A percentile compares a stretch with the other conserved stretches of the same genome.
These are phyloP conservation scores for Diaprepes abbreviatus DNA, from an alignment of 2,888 invertebrate genomes.

Conservation along the genomic window DNA sequence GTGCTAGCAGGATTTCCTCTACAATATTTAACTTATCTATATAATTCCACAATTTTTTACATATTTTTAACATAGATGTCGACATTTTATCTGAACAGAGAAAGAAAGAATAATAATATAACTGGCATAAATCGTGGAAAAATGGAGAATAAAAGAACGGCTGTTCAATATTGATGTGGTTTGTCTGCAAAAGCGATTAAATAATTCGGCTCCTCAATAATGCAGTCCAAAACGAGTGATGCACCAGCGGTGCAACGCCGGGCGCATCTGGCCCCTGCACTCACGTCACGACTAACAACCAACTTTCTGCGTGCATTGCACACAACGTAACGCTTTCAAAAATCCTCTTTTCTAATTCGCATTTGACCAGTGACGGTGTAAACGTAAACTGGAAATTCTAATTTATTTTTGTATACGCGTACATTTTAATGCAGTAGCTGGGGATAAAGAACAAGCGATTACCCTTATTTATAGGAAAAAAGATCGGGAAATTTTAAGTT, in stretches of 20 bases:
- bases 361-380: conserved; percentile 10
- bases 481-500: too few relatives aligned
- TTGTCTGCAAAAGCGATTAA: conserved; percentile 66
- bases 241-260: conserved; percentile 40
- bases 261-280: conserved; percentile 54
- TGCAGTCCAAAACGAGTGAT: conserved; percentile 60
- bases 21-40: too few relatives aligned
- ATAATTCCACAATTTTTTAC: too few relatives aligned
- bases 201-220: conserved; percentile 65
- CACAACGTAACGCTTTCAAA: conserved; percentile 38
- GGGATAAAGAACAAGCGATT: too few relatives aligned
- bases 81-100: too few relatives aligned
- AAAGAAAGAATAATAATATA: background rate
- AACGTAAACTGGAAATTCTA: too few relatives aligned
- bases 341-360: conserved; percentile 37
- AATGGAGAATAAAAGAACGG: conserved; percentile 21
- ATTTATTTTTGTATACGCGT: too few relatives aligned
- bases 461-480: too few relatives aligned
- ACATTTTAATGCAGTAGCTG: too few relatives aligned
- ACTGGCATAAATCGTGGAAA: conserved; percentile 17
- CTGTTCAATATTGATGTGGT: conserved; percentile 62
- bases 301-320: conserved; percentile 40
- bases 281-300: conserved; percentile 49
- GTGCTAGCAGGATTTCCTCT: too few relatives aligned
- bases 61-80: too few relatives aligned